phyloP scores from a whole-genome alignment of 2,888 invertebrate species.

The Agrotis clavis region DNA sequence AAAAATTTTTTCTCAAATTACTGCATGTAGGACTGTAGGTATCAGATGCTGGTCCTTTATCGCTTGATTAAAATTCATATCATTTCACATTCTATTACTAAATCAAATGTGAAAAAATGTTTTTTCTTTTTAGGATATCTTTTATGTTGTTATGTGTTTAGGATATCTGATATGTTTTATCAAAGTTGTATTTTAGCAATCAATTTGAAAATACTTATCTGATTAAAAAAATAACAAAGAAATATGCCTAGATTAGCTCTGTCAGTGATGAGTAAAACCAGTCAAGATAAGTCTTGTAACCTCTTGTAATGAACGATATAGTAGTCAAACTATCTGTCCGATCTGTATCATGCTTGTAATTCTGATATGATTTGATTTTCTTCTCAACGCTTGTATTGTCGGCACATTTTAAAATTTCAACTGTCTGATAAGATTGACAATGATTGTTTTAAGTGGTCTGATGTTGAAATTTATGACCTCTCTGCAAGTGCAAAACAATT shows the following conservation, averaged over 20 bases:
- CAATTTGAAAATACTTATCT: neutral
- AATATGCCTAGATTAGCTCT: conserved; percentile 13
- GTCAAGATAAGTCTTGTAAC: conserved; percentile 34
- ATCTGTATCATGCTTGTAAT: conserved; percentile 24
- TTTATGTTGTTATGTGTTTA: no score
- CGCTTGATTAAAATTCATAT: neutral
- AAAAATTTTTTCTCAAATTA: neutral
- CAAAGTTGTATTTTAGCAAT: neutral
- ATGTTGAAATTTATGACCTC: neutral
- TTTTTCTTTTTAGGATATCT: no score
- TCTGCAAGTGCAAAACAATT: neutral
- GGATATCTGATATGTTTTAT: no score
- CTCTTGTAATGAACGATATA: conserved; percentile 15
- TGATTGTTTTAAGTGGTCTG: conserved; percentile 14
- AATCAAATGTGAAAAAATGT: neutral
- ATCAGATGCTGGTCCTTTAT: neutral
- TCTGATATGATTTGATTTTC: conserved; percentile 48
- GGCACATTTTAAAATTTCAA: conserved; percentile 26
- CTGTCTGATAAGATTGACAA: conserved; percentile 32
- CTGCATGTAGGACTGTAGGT: neutral
- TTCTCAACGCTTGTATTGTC: conserved; percentile 4
- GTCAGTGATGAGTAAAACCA: conserved; percentile 16
- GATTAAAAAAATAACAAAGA: neutral
- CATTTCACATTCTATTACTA: neutral
- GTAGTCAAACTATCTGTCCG: conserved; percentile 26